Conservation (phyloP, 2,888 invertebrate genomes). For the Spilosoma lubricipeda region DNA sequence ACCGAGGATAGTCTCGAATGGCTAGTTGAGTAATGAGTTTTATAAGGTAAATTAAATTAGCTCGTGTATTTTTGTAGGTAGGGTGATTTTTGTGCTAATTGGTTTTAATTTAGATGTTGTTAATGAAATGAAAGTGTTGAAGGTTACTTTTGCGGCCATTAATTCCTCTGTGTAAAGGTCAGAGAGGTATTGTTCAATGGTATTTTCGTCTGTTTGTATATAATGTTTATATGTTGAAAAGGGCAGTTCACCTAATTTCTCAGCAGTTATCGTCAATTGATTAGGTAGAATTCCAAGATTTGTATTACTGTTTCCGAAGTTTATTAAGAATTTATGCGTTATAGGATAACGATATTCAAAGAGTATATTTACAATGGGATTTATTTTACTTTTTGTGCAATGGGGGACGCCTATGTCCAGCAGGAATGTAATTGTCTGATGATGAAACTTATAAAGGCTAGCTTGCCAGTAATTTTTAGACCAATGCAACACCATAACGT, state of each 20-base stretch:
- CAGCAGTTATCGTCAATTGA: neutral
- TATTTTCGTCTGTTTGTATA: neutral
- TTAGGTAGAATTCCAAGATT: neutral
- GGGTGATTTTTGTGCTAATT: slow-evolving; percentile 16
- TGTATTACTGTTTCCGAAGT: neutral
- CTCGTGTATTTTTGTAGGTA: slow-evolving; percentile 5
- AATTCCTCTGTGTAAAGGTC: neutral
- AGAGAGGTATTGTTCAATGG: neutral
- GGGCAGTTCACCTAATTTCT: neutral
- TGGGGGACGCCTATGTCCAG: too few species aligned
- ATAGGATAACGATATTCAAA: neutral
- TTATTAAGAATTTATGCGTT: neutral
- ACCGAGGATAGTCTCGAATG: slow-evolving; percentile 28
- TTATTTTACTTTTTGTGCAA: too few species aligned
- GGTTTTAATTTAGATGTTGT: slow-evolving; percentile 13
- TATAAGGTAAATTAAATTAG: slow-evolving; percentile 14
- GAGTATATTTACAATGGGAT: too few species aligned
- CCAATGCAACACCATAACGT: neutral
- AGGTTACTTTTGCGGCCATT: neutral
- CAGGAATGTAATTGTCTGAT: too few species aligned
- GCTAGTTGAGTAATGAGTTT: slow-evolving; percentile 9
- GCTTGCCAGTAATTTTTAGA: too few species aligned
- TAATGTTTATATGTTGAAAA: neutral
- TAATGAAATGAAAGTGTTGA: slow-evolving; percentile 9
- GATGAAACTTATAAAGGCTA: too few species aligned